Conservation (phyloP, 1,140 invertebrate genomes). For the Drosophila pandora region DNA sequence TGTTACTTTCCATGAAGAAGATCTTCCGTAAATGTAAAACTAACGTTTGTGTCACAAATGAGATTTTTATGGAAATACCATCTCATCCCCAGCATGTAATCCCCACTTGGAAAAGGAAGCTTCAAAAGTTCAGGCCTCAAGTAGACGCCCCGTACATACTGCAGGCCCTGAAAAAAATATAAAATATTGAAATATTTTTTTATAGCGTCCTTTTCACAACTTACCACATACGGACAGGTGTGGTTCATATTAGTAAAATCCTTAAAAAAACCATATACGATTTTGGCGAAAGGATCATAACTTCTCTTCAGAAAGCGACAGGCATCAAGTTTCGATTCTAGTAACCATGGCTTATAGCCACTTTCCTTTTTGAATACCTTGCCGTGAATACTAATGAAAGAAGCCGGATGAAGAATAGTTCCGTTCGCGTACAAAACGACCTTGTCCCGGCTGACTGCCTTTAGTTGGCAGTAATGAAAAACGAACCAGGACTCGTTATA, state of each 20-base stretch:
- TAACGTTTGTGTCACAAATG: slow-evolving; percentile 17
- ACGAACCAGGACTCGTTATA: slow-evolving; percentile 27
- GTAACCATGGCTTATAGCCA: slow-evolving; percentile 30
- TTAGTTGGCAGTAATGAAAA: slow-evolving; percentile 21
- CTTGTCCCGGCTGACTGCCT: slow-evolving; percentile 11
- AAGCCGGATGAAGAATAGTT: slow-evolving; percentile 4
- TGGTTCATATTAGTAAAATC: slow-evolving; percentile 32
- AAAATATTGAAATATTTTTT: not conserved
- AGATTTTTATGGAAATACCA: slow-evolving; percentile 9
- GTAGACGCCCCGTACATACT: slow-evolving; percentile 15
- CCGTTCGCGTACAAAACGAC: slow-evolving; percentile 11
- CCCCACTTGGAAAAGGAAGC: slow-evolving; percentile 28
- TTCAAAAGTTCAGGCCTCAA: slow-evolving; percentile 5
- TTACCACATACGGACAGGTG: slow-evolving; percentile 30
- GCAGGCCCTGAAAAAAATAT: not conserved
- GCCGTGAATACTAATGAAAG: not conserved
- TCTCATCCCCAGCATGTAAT: slow-evolving; percentile 7
- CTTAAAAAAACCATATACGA: slow-evolving; percentile 6
- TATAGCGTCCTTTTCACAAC: not conserved
- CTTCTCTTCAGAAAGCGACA: slow-evolving; percentile 6
- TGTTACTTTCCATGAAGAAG: not conserved
- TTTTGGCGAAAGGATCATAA: not conserved
- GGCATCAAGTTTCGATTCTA: slow-evolving; percentile 1
- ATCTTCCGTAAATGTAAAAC: slow-evolving; percentile 18
- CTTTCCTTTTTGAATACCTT: slow-evolving; percentile 22